Percentiles rank a stretch among this genome's conserved stretches.
Evolutionary conservation across 1,140 invertebrate genomes (phyloP).

Genomic region (Leptinotarsa undecemlineata): DNA sequence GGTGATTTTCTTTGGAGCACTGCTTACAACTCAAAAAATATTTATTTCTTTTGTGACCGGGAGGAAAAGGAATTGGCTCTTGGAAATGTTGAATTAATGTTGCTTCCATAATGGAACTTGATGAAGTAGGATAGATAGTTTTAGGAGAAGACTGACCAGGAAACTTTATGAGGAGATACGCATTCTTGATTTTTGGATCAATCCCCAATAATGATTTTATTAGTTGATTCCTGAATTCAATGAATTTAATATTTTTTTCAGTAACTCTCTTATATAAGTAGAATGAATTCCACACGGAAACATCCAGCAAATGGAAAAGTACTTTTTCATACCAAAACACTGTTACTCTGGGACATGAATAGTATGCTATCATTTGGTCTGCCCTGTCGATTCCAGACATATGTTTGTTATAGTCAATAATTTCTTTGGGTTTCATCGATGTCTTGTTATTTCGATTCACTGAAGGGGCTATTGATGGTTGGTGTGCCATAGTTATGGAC

Average conservation of each 20-base stretch:
- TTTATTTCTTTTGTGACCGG: too few species aligned
- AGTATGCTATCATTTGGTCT: neutral
- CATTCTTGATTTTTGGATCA: too few species aligned
- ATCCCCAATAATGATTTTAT: too few species aligned
- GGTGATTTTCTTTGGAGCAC: neutral
- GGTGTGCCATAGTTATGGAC: conserved; percentile 40
- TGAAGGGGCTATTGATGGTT: conserved; percentile 18
- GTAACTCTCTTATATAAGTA: neutral
- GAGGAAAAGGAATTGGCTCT: too few species aligned
- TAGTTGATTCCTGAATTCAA: too few species aligned
- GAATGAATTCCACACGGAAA: neutral
- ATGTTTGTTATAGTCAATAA: conserved; percentile 34
- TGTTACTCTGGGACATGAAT: neutral
- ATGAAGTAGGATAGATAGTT: too few species aligned
- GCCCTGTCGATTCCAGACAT: conserved; percentile 39
- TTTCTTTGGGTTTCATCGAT: conserved; percentile 42
- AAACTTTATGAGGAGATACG: too few species aligned
- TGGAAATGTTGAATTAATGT: too few species aligned
- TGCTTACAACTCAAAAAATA: neutral
- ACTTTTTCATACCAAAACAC: conserved; percentile 8
- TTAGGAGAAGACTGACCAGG: too few species aligned
- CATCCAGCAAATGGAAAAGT: conserved; percentile 15
- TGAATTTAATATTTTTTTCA: too few species aligned
- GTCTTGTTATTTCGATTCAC: conserved; percentile 35
- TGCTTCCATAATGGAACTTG: too few species aligned